phyloP scores from a whole-genome alignment of 1,140 invertebrate genomes.

The Leptestheria dahalacensis region DNA sequence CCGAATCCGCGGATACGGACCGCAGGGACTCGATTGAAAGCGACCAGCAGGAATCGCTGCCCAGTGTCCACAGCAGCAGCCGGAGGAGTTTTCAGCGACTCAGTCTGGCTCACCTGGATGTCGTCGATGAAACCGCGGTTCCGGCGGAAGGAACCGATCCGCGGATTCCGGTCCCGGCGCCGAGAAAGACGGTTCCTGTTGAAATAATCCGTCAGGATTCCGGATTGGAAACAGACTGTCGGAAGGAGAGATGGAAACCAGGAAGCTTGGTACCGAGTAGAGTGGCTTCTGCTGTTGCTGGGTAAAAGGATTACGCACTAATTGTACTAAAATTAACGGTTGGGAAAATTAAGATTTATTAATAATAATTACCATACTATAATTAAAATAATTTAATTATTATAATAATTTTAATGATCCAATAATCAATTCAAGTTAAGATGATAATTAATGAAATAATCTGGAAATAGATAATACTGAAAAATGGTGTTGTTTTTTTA shows the following conservation, averaged over 20 bases:
- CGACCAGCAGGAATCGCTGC: neutral
- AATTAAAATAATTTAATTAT: no score
- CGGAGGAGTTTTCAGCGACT: conserved; percentile 2
- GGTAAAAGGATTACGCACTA: no score
- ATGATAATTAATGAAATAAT: no score
- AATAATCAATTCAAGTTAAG: no score
- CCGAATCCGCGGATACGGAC: no score
- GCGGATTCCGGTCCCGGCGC: neutral
- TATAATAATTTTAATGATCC: no score
- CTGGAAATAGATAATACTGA: neutral
- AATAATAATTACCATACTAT: no score
- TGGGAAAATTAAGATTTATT: no score
- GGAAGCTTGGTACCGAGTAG: conserved; percentile 11
- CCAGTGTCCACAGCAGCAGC: neutral
- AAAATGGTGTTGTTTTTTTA: no score
- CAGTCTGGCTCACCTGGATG: conserved; percentile 5
- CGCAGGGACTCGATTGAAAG: neutral
- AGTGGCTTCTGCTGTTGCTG: conserved; percentile 4
- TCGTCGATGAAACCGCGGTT: neutral
- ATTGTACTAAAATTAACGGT: no score
- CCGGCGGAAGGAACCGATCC: neutral
- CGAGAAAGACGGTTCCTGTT: neutral
- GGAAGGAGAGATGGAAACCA: neutral
- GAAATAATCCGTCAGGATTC: neutral
- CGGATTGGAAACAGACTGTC: neutral